A percentile compares a stretch with the other conserved stretches of the same genome.
Conservation (phyloP, 2,797 vertebrate genomes). For the Acanthurus leucopareius region DNA sequence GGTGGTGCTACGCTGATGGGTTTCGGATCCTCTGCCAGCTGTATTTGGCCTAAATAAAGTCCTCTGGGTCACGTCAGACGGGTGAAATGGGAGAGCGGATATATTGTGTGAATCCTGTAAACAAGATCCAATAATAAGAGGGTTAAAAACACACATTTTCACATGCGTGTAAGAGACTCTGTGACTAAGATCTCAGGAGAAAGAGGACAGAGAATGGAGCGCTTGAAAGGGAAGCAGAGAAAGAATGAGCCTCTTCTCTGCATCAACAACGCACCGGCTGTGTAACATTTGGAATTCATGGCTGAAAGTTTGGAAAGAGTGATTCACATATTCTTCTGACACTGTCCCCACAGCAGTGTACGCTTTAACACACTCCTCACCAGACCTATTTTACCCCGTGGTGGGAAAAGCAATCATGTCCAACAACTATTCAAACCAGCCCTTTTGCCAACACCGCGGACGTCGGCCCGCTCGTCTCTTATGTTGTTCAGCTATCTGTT, state of each 20-base stretch:
- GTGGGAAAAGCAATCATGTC: constrained; percentile 62
- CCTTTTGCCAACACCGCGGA: constrained; percentile 37
- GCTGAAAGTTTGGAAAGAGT: constrained; percentile 42
- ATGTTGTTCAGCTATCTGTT: constrained; percentile 42
- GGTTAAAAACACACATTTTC: constrained; percentile 12
- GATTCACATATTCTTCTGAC: constrained; percentile 39
- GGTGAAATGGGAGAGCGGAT: constrained; percentile 10
- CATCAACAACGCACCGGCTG: constrained; percentile 30
- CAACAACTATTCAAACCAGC: constrained; percentile 47
- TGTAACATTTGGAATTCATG: constrained; percentile 57
- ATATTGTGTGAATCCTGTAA: constrained; percentile 23
- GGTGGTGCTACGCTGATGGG: constrained; percentile 34
- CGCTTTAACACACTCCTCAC: constrained; percentile 46
- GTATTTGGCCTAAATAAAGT: constrained; percentile 31
- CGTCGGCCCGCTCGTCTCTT: constrained; percentile 25
- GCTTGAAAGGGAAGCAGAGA: constrained; percentile 12
- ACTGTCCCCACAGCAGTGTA: constrained; percentile 43
- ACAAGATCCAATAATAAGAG: constrained; percentile 22
- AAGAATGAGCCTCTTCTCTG: constrained; percentile 44
- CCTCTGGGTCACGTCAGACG: constrained; percentile 3
- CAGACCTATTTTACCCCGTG: constrained; percentile 49
- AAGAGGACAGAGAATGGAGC: constrained; percentile 1
- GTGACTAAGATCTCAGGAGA: constrained; percentile 34
- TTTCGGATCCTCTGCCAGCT: constrained; percentile 30
- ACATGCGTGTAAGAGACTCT: constrained; percentile 4